Evolutionary conservation across 2,888 invertebrate genomes (phyloP), one percentile per base, ranked within the genome.

Genomic region (Ochropleura plecta): DNA sequence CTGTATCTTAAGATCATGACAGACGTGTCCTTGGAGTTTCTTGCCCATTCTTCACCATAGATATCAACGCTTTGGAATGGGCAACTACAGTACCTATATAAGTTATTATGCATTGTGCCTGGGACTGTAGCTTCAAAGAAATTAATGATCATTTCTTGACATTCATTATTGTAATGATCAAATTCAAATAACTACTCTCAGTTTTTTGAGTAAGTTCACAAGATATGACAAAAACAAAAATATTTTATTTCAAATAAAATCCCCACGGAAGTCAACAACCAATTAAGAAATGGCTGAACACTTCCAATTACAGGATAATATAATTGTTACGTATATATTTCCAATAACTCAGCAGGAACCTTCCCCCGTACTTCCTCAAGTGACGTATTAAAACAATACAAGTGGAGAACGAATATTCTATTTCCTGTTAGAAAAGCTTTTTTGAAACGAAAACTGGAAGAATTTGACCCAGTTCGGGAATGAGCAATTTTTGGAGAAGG

Each of bases 391-490:
- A 51, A 72, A 73, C 70, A 63, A 64, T 64, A 68, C 49, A 79
- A 69, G 44, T 70, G 60, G n/a, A 53, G 48, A 70, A 70, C 40
- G 48, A 76, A 83, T 80, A 59, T 80, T 72, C 16, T 60, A 49
- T 76, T 67, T 79, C 67, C 59, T 57, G 66, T 51, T 57, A 20
- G 20, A 6, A 66, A 78, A 78, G 57, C 10, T 70, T 60, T 71
- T 71, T 30, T 40, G 3, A 51, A 70, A 69, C 46, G 63, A 74
- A 78, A 73, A 55, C 55, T 55, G 64, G 49, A 48, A n/a, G 30
- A 79, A 79, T 68, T 65, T 73, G 72, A 76, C 72, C 76, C 30
- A 68, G 48, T 76, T 72, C 51, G 20, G 20, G 57, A 42, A 67
- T 60, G 12, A 66, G n/a, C 30, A 44, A 68, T 64, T 73, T 76